Base-by-base conservation (phyloP, 1,140 invertebrate species). In the Proales similis region DNA sequence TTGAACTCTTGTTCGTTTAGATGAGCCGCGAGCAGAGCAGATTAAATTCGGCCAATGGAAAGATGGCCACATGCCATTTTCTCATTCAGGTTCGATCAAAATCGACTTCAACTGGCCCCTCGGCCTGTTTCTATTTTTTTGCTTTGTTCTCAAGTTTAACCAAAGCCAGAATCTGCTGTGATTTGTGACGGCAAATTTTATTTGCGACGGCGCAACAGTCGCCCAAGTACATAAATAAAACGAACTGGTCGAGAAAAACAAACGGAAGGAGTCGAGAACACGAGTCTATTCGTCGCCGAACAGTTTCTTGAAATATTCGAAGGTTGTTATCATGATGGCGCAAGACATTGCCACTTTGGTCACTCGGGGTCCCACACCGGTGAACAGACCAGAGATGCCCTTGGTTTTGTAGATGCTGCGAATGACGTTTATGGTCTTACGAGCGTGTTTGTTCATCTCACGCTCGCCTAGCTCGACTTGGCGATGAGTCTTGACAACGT, bases 311-410 rank as follows among this genome's bases (percentile, higher is more conserved):
- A 63, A 49, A 19, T 39, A 43, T 45, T 63, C 62, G 38, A 49
- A 63, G 46, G 22, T 43, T 7, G 33, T 45, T 1, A 63, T 63
- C 62, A 63, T 63, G 19, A 63, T 63, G 3, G 62, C 62, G 33
- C 62, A 63, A 14, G 62, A 47, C 27, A 48, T n/a, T 11, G 48
- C 62, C 5, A 63, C 62, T 32, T 63, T 63, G 33, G 38, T 49
- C 3, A 63, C 24, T 63, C 62, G 47, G 46, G 62, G 62, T 24
- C 24, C n/a, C 0, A 42, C 27, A 32, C 62, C 62, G 43, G 61
- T 47, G 26, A 63, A 63, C 6, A 63, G 30, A 27, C 61, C 61
- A 27, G 19, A 19, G 9, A 36, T 4, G 12, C 61, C 61, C 32
- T 63, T 33, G 0, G 14, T 26, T 26, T 19, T 19, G 27, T 48